Evolutionary conservation across 2,888 invertebrate species (phyloP), one percentile per base, ranked within the genome.

Genomic region (Lacanobia oleracea): DNA sequence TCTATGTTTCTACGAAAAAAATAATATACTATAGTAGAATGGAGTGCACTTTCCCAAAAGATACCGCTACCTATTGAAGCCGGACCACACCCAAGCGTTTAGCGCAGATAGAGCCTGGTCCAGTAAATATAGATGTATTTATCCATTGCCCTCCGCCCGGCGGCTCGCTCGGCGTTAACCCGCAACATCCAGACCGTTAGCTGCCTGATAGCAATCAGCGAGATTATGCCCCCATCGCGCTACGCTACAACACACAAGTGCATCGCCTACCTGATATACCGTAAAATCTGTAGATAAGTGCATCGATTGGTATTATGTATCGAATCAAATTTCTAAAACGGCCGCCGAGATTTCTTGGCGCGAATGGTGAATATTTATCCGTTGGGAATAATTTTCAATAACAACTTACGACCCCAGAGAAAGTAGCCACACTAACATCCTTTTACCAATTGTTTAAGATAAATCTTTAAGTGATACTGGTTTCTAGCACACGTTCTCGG

Each of bases 191-290:
- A 84, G 74, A 82, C 88, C 87, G 87, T 87, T 88, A 88, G 83
- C 75, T 68, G 77, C 74, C 82, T 86, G 92, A 93, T 92, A 90
- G 90, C 86, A 90, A 93, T 93, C 92, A 88, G 73, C 81, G 79
- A 90, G 90, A 92, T 90, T 91, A 86, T 89, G 87, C 89, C 86
- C 88, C 80, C 85, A 85, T 79, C 87, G 75, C 48, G 12, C 40
- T 12, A 40, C 79, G 77, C 69, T 80, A 73, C 72, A 84, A 74
- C 72, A 84, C 81, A 77, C 79, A 77, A 85, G 57, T 72, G 75
- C 77, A 73, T 67, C 67, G 65, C 59, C 64, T 73, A 80, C 82
- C 76, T 83, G 84, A 83, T 84, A 77, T 76, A 76, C 72, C 79
- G 82, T 79, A 81, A 76, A 78, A 82, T 79, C 81, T 71, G 66